A percentile compares a stretch with the other conserved stretches of the same genome.
phyloP scores from a whole-genome alignment of 2,797 vertebrate species.

The Hephaestus fuliginosus region DNA sequence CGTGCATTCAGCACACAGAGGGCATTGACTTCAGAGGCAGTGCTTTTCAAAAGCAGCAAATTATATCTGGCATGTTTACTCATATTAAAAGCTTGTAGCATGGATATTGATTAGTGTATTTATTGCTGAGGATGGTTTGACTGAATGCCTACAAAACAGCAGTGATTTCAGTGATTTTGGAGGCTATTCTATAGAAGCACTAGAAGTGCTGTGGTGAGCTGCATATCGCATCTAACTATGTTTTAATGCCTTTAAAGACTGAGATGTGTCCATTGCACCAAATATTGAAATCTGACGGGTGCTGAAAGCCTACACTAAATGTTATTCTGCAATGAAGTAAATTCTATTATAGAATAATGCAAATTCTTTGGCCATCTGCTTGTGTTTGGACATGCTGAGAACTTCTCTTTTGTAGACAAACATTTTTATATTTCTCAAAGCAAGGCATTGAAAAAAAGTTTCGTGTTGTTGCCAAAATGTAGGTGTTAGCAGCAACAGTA shows the following conservation, averaged over 20 bases:
- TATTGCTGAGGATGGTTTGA: neutral
- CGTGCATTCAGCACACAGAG: conserved; percentile 21
- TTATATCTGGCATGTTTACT: neutral
- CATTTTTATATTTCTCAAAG: no score
- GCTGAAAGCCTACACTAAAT: neutral
- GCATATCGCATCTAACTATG: neutral
- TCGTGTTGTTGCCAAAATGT: neutral
- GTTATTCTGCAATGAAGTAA: neutral
- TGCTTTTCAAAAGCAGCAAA: neutral
- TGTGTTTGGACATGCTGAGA: neutral
- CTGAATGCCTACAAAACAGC: neutral
- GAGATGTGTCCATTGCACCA: neutral
- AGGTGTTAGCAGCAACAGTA: neutral
- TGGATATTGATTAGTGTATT: neutral
- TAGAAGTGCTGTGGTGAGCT: neutral
- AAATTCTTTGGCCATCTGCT: neutral
- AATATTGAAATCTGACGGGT: neutral
- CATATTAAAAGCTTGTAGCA: conserved; percentile 1
- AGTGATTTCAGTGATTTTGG: neutral
- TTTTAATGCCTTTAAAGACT: neutral
- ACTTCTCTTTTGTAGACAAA: neutral
- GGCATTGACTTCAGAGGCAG: conserved; percentile 22
- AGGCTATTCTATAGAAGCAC: neutral
- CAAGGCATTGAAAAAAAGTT: neutral
- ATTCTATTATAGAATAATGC: neutral